phyloP scores from a whole-genome alignment of 2,888 invertebrate genomes.

The Caenorhabditis virilis region DNA sequence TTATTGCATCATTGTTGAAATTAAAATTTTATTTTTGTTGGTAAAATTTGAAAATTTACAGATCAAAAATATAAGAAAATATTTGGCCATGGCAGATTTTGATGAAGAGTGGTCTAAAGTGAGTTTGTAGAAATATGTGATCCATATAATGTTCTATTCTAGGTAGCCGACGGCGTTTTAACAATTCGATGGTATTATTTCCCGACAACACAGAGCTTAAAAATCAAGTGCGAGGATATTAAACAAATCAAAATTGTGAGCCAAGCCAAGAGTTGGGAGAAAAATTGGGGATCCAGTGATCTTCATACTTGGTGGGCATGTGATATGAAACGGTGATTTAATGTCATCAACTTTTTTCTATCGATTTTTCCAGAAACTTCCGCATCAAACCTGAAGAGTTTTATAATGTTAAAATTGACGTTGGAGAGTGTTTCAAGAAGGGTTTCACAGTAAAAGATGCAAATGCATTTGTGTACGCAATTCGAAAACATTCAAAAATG shows the following conservation, averaged over 20 bases:
- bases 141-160: background rate
- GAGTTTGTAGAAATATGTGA: background rate
- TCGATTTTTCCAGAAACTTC: slow-evolving; percentile 23
- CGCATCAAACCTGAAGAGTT: slow-evolving; percentile 24
- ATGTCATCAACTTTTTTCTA: too few relatives aligned
- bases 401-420: slow-evolving; percentile 31
- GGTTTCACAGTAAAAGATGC: slow-evolving; percentile 32
- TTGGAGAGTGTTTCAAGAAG: slow-evolving; percentile 31
- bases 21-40: too few relatives aligned
- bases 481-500: slow-evolving; percentile 20
- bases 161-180: background rate
- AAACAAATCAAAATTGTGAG: slow-evolving; percentile 7
- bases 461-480: slow-evolving; percentile 11
- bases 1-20: too few relatives aligned
- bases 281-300: slow-evolving; percentile 34
- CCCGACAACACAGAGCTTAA: slow-evolving; percentile 20
- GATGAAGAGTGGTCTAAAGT: slow-evolving; percentile 38
- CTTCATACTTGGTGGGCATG: slow-evolving; percentile 30
- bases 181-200: slow-evolving; percentile 33
- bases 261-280: slow-evolving; percentile 21
- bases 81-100: slow-evolving; percentile 24
- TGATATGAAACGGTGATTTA: slow-evolving; percentile 29
- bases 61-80: too few relatives aligned
- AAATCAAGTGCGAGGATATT: slow-evolving; percentile 24
- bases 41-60: too few relatives aligned